These are phyloP conservation scores for Oopsacas minuta DNA, from an alignment of 37 sponge, comb jelly and placozoan genomes.

Conservation along the genomic window DNA sequence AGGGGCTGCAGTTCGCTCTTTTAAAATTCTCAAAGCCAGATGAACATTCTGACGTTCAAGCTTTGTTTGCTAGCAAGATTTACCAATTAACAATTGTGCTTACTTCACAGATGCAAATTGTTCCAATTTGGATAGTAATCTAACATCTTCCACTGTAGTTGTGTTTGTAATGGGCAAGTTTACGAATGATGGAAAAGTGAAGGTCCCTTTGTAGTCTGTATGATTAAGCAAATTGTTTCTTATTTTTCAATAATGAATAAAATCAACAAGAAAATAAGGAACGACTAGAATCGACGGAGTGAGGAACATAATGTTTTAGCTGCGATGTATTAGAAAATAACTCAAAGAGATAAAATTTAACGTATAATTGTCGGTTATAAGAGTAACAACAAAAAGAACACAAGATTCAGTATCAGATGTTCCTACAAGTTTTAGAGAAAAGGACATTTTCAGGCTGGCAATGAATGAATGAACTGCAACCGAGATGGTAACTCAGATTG, in stretches of 20 bases:
- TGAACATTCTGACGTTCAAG: constrained; percentile 16
- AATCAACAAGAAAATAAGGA: constrained; percentile 10
- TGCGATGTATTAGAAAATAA: not conserved
- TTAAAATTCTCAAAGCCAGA: constrained; percentile 19
- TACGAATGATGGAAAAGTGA: not conserved
- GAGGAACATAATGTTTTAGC: not conserved
- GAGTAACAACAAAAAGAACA: constrained; percentile 16
- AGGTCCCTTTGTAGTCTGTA: constrained; percentile 3
- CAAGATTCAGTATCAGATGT: constrained; percentile 8
- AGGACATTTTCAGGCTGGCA: constrained; percentile 1
- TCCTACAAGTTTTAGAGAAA: not conserved
- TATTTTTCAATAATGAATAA: not conserved
- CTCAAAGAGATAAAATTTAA: constrained; percentile 3
- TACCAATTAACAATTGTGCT: not conserved
- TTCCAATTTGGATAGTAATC: constrained; percentile 9
- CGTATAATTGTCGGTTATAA: not conserved
- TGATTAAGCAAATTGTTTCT: constrained; percentile 16
- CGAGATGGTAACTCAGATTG: not conserved
- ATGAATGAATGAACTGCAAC: constrained; percentile 15
- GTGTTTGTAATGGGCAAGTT: not conserved
- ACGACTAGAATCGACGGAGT: not conserved
- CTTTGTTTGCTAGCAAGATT: not conserved
- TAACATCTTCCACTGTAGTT: constrained; percentile 10
- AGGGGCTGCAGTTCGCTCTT: not conserved
- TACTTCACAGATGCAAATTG: not conserved